Evolutionary conservation across 2,797 vertebrate genomes (phyloP).

Genomic region (Cirrhinus molitorella): DNA sequence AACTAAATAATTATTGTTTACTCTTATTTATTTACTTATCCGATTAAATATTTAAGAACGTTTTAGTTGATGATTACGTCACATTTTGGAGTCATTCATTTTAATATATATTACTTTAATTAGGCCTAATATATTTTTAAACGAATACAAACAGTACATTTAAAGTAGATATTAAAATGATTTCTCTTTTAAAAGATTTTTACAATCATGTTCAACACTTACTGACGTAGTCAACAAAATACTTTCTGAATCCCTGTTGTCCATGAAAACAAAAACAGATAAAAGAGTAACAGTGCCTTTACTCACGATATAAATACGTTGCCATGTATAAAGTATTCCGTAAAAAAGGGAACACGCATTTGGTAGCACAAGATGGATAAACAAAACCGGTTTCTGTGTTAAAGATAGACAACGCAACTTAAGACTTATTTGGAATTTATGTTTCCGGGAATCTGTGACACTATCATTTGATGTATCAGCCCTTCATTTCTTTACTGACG

Average conservation of each 20-base stretch:
- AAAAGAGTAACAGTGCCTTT: background rate
- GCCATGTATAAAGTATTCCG: background rate
- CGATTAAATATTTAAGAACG: background rate
- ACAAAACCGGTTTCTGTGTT: background rate
- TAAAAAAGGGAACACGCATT: background rate
- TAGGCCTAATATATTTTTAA: background rate
- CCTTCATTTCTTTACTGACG: background rate
- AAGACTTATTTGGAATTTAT: background rate
- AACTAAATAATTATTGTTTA: background rate
- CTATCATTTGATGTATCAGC: background rate
- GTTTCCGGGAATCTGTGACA: rapidly evolving
- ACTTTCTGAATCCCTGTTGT: background rate
- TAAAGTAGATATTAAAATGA: background rate
- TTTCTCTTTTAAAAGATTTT: background rate
- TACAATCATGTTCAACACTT: background rate
- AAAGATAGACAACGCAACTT: background rate
- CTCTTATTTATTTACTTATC: background rate
- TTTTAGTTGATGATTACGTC: background rate
- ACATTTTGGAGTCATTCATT: background rate
- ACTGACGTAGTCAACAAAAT: background rate
- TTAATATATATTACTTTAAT: background rate
- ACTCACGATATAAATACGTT: background rate
- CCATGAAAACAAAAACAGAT: background rate
- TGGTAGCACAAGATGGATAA: background rate
- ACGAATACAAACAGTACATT: background rate